phyloP scores from a whole-genome alignment of 2,888 invertebrate species.

The Julus scandinavius region DNA sequence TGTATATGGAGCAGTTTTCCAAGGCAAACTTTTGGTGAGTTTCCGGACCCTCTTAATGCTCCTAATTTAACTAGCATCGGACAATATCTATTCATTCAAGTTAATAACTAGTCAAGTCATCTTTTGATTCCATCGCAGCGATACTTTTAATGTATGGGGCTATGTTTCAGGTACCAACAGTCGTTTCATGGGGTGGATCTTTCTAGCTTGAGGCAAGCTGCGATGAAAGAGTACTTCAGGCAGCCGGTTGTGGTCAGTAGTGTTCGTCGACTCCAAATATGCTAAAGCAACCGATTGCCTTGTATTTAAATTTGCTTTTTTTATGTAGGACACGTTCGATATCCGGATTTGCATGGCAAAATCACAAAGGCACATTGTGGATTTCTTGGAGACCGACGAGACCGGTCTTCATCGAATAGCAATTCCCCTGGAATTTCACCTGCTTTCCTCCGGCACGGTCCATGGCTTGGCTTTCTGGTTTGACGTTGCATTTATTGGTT shows the following conservation, averaged over 20 bases:
- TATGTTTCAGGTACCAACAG: constrained; percentile 79
- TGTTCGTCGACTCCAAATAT: neutral
- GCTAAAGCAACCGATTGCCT: neutral
- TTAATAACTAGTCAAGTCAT: no score
- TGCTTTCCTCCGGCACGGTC: constrained; percentile 91
- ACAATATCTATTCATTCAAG: no score
- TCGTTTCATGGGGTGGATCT: constrained; percentile 98
- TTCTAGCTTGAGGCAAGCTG: constrained; percentile 88
- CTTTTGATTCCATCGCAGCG: no score
- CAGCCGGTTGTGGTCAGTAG: constrained; percentile 86
- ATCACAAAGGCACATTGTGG: constrained; percentile 90
- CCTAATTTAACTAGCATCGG: neutral
- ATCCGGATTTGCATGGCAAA: constrained; percentile 96
- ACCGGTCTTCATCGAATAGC: constrained; percentile 93
- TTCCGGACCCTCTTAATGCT: neutral
- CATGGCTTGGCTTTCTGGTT: constrained; percentile 99
- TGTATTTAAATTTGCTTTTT: neutral
- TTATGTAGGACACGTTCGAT: constrained; percentile 87
- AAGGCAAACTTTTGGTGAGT: constrained; percentile 96
- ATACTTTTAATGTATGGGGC: no score
- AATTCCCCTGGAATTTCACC: constrained; percentile 92
- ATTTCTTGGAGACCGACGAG: constrained; percentile 92
- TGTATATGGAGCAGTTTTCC: constrained; percentile 97
- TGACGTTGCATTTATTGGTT: constrained; percentile 95
- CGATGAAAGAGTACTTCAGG: constrained; percentile 96